Evolutionary conservation across 2,888 invertebrate genomes (phyloP).

Genomic region (Caenorhabditis panamensis): DNA sequence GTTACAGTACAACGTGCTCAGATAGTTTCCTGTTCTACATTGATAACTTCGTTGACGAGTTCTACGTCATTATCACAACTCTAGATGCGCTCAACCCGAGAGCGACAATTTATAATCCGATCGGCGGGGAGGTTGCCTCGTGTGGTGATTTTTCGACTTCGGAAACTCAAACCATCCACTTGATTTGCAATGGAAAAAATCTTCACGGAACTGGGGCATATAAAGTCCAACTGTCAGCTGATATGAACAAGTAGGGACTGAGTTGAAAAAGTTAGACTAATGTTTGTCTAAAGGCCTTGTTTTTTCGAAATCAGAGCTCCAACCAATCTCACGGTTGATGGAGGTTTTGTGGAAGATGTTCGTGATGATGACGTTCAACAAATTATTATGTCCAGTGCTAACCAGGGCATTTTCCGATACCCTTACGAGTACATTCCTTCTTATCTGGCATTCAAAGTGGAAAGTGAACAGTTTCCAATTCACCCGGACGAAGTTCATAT

Average conservation of each 20-base stretch:
- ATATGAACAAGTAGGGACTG: constrained; percentile 50
- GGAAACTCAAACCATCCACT: constrained; percentile 39
- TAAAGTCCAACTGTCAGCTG: constrained; percentile 49
- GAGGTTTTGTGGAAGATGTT: constrained; percentile 71
- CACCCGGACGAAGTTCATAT: constrained; percentile 60
- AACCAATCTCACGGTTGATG: constrained; percentile 68
- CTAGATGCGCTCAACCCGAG: constrained; percentile 50
- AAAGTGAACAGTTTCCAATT: constrained; percentile 61
- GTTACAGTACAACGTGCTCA: constrained; percentile 53
- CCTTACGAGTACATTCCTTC: constrained; percentile 49
- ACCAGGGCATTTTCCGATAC: constrained; percentile 66
- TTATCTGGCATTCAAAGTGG: constrained; percentile 52
- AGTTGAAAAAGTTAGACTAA: background rate
- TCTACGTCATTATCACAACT: constrained; percentile 59
- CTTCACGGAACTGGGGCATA: constrained; percentile 56
- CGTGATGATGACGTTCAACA: constrained; percentile 67
- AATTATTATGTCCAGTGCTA: constrained; percentile 32
- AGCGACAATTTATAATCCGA: constrained; percentile 57
- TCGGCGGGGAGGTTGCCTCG: constrained; percentile 43
- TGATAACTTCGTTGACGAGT: constrained; percentile 57
- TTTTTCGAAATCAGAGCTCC: constrained; percentile 60
- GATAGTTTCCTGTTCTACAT: constrained; percentile 61
- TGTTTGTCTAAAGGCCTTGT: constrained; percentile 57
- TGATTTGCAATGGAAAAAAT: constrained; percentile 38
- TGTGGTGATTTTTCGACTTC: constrained; percentile 35